These are phyloP conservation scores for Rhinolophus ferrumequinum DNA, from an alignment of 2,113 vertebrate species.

Conservation along the genomic window DNA sequence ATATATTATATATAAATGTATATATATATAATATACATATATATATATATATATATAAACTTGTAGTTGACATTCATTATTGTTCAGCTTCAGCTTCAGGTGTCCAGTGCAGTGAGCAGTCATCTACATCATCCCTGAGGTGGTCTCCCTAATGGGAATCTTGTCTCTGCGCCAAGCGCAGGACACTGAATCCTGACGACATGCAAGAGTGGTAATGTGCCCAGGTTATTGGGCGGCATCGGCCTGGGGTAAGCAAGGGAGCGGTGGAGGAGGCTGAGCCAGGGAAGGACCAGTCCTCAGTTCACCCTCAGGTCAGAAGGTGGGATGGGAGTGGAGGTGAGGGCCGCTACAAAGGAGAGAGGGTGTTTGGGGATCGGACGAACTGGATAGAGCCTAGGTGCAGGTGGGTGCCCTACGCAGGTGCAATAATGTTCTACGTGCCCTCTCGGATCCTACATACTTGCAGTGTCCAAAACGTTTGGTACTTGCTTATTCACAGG, in stretches of 20 bases:
- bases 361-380: no score
- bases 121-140: no score
- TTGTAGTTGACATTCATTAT: no score
- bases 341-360: no score
- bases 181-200: rapidly evolving
- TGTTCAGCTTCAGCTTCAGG: no score
- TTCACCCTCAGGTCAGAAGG: not conserved
- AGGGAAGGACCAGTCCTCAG: not conserved
- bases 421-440: rapidly evolving
- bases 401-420: rapidly evolving
- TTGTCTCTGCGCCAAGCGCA: no score
- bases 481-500: rapidly evolving
- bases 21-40: no score
- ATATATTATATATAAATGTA: no score
- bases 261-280: no score
- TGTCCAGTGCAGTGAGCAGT: no score
- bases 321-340: not conserved
- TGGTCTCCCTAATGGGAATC: no score
- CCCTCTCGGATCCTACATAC: rapidly evolving
- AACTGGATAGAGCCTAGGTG: not conserved
- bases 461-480: rapidly evolving
- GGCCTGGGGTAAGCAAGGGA: not conserved
- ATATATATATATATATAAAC: no score
- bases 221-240: rapidly evolving
- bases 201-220: not conserved